Base-by-base conservation (phyloP, 2,888 invertebrate genomes). In the Drosophila rubida region DNA sequence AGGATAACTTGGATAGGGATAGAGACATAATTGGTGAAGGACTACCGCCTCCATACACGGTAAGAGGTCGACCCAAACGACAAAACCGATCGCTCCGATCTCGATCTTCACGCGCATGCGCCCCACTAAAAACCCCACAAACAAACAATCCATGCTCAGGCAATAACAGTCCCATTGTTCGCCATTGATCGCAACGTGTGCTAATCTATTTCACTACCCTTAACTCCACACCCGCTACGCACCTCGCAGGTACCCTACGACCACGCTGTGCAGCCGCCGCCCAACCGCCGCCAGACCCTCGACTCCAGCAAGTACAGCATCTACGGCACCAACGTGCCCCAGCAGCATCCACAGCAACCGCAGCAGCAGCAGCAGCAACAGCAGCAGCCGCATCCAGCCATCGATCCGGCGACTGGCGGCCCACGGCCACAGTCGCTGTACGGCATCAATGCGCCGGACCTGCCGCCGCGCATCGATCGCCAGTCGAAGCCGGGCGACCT, bases 41-140 rank as follows among this genome's bases (percentile, higher is more conserved):
- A 90, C 93, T 94, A 79, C 96, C 98, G 71, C 97, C 97, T 65
- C 97, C 97, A 77, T 97, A 98, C 91, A 95, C 96, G 93, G 95
- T 95, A 94, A 93, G 94, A 94, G 92, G 93, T 91, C 92, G 70
- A 74, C 61, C 13, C 23, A 45, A 23, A 11, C 30, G 11, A 30
- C 23, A n/a, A 69, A 48, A 48, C 54, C 57, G 37, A 42, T 3
- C 19, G 46, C 41, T 22, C 32, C 64, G 44, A 60, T 48, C n/a
- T n/a, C n/a, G n/a, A n/a, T n/a, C n/a, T n/a, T 37, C 45, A 46
- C 48, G 55, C 61, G 75, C 86, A 86, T 88, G 86, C 64, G 66
- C 62, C 55, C 46, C 37, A 66, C 74, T 77, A 75, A 82, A 53
- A n/a, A n/a, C n/a, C n/a, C 37, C 19, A 19, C 19, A n/a, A n/a